Evolutionary conservation across 2,888 invertebrate genomes (phyloP).

Genomic region (Rugalucina vietnamica): DNA sequence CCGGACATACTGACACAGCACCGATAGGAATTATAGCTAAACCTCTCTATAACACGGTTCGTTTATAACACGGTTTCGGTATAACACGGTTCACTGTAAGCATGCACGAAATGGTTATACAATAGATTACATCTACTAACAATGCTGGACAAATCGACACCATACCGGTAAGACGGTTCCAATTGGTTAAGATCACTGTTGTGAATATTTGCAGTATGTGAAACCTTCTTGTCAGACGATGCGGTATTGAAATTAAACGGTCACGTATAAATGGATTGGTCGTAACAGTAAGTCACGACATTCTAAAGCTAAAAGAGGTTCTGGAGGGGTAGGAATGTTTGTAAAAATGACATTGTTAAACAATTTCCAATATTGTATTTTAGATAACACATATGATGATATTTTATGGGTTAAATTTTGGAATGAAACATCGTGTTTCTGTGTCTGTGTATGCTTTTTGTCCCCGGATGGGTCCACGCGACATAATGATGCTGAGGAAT

Average conservation of each 20-base stretch:
- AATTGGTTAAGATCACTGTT: no score
- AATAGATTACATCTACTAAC: no score
- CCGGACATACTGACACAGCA: no score
- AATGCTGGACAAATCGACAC: no score
- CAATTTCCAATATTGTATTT: neutral
- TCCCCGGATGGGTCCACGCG: neutral
- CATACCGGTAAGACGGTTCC: no score
- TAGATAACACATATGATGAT: neutral
- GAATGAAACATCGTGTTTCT: neutral
- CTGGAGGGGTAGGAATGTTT: slow-evolving; percentile 15
- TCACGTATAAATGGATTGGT: slow-evolving; percentile 9
- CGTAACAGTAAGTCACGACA: neutral
- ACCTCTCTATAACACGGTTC: no score
- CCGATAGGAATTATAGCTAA: no score
- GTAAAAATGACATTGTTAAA: slow-evolving; percentile 1
- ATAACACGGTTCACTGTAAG: no score
- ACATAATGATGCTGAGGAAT: neutral
- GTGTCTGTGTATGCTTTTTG: neutral
- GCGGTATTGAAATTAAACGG: neutral
- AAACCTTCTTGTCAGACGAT: slow-evolving; percentile 3
- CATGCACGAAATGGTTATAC: no score
- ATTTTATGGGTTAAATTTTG: slow-evolving; percentile 21
- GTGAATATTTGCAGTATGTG: slow-evolving; percentile 14
- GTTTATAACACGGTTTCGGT: no score
- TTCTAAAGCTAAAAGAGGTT: neutral